A percentile compares a stretch with the other conserved stretches of the same genome.
These are phyloP conservation scores for Ameiurus melas DNA, from an alignment of 2,113 vertebrate genomes.

Conservation along the genomic window DNA sequence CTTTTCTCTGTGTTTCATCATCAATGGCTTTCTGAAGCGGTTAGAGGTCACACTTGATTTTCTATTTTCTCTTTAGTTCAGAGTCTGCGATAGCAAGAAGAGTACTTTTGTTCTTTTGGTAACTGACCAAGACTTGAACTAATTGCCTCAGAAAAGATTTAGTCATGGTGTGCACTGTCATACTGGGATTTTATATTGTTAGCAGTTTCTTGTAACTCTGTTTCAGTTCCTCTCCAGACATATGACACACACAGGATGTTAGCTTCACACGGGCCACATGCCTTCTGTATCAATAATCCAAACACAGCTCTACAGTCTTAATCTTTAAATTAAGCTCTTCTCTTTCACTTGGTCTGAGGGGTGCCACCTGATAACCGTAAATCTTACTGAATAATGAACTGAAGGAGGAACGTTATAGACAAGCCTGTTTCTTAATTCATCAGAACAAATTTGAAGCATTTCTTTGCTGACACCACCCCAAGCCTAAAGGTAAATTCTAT, in stretches of 20 bases:
- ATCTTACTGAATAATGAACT: neutral
- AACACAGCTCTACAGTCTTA: conserved; percentile 6
- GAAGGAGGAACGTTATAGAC: neutral
- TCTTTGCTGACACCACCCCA: neutral
- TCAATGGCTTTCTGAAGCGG: conserved; percentile 15
- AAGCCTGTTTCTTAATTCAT: neutral
- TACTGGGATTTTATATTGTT: conserved; percentile 1
- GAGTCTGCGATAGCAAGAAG: neutral
- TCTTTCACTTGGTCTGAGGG: neutral
- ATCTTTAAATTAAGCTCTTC: neutral
- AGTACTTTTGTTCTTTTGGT: neutral
- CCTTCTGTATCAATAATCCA: conserved; percentile 21
- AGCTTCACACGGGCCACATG: neutral
- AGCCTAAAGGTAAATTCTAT: neutral
- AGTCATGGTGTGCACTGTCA: conserved; percentile 3
- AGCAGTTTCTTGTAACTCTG: conserved; percentile 14
- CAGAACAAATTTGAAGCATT: neutral
- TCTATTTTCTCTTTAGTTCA: neutral
- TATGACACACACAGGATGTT: neutral
- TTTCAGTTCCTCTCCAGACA: conserved; percentile 28
- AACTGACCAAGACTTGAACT: conserved; percentile 14
- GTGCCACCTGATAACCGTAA: neutral
- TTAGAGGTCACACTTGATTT: conserved; percentile 6
- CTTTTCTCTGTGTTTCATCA: conserved; percentile 36
- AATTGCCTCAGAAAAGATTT: neutral